A percentile compares a stretch with the other conserved stretches of the same genome.
Conservation (phyloP, 2,797 vertebrate species). For the Decapterus maruadsi region DNA sequence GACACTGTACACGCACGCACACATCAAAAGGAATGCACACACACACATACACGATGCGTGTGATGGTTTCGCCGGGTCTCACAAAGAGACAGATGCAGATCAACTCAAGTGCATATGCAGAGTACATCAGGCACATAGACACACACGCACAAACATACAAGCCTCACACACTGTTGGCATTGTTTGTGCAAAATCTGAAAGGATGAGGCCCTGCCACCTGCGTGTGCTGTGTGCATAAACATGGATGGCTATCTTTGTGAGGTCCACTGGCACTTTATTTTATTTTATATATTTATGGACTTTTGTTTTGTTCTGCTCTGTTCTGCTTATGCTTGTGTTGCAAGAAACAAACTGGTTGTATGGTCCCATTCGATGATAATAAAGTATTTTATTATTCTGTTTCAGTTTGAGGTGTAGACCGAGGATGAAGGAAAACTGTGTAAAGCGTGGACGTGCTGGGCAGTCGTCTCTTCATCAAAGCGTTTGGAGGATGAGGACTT, state of each 20-base stretch:
- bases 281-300: too few species aligned
- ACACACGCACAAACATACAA: slow-evolving; percentile 1
- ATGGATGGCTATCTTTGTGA: slow-evolving; percentile 4
- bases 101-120: slow-evolving; percentile 15
- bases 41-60: slow-evolving; percentile 20
- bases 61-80: slow-evolving; percentile 13
- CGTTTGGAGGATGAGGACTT: too few species aligned
- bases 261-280: too few species aligned
- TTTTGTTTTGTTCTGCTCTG: too few species aligned
- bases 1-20: slow-evolving; percentile 44
- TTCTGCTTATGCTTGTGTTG: too few species aligned
- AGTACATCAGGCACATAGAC: slow-evolving; percentile 12
- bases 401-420: not conserved
- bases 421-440: not conserved
- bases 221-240: not conserved
- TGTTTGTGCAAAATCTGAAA: slow-evolving; percentile 16
- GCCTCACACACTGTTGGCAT: not conserved
- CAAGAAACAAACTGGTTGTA: too few species aligned
- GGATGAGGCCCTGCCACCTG: slow-evolving; percentile 3
- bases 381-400: too few species aligned
- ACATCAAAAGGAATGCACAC: slow-evolving; percentile 41
- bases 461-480: not conserved
- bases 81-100: slow-evolving; percentile 54
- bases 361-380: too few species aligned
- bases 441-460: not conserved